These are phyloP conservation scores for Phasia obesa DNA, from an alignment of 2,888 invertebrate genomes.

Conservation along the genomic window DNA sequence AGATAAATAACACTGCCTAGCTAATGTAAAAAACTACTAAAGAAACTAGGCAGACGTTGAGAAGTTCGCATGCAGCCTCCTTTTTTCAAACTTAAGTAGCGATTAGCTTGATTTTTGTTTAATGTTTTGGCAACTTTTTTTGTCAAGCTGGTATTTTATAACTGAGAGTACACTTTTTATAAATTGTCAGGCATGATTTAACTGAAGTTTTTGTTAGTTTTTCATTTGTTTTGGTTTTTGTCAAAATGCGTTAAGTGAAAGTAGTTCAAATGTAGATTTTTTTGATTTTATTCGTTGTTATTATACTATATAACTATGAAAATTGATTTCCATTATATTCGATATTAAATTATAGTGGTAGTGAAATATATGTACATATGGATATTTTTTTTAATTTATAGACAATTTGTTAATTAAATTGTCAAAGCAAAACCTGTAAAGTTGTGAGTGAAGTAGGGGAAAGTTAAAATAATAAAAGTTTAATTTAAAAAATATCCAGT, in stretches of 20 bases:
- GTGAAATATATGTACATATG: no score
- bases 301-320: neutral
- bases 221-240: neutral
- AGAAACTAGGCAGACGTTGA: neutral
- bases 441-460: no score
- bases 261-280: constrained; percentile 42
- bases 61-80: constrained; percentile 13
- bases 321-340: neutral
- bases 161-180: neutral
- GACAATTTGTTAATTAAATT: no score
- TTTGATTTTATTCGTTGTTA: constrained; percentile 33
- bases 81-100: neutral
- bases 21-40: neutral
- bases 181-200: neutral
- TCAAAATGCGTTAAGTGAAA: constrained; percentile 63
- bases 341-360: no score
- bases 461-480: no score
- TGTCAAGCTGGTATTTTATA: constrained; percentile 6
- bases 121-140: constrained; percentile 1
- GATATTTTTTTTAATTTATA: no score
- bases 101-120: constrained; percentile 4
- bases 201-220: constrained; percentile 7
- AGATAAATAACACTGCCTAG: neutral
- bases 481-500: no score
- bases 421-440: no score